Conservation (phyloP, 2,888 invertebrate species). For the Platycnemis pennipes region DNA sequence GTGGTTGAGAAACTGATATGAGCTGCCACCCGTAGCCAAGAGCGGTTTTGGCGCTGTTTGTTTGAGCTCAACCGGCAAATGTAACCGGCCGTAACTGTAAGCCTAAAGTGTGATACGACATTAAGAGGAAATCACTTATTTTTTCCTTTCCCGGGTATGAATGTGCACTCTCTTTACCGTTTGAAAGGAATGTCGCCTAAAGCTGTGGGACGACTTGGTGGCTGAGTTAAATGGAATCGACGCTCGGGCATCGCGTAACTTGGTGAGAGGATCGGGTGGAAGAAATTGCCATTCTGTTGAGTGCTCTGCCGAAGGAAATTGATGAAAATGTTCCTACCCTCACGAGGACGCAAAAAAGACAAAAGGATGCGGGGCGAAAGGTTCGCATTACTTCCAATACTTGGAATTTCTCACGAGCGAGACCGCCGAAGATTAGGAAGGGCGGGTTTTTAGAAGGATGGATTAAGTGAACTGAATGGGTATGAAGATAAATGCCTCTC, state of each 20-base stretch:
- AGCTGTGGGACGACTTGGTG: not conserved
- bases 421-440: not conserved
- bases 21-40: too few species aligned
- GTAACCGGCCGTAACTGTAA: too few species aligned
- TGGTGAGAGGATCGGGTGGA: not conserved
- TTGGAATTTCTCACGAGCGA: too few species aligned
- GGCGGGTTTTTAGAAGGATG: too few species aligned
- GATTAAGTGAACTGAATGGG: too few species aligned
- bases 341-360: not conserved
- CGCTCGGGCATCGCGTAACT: not conserved
- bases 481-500: too few species aligned
- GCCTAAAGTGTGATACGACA: too few species aligned
- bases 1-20: too few species aligned
- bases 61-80: too few species aligned
- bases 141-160: not conserved
- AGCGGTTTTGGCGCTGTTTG: too few species aligned
- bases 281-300: not conserved
- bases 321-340: not conserved
- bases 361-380: not conserved
- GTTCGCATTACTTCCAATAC: too few species aligned
- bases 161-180: not conserved
- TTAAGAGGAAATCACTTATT: not conserved
- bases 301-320: not conserved
- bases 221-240: not conserved
- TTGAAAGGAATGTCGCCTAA: not conserved